Evolutionary conservation across 2,113 vertebrate species (phyloP), one percentile per base, ranked within the genome.

Genomic region (Pelecanus crispus): DNA sequence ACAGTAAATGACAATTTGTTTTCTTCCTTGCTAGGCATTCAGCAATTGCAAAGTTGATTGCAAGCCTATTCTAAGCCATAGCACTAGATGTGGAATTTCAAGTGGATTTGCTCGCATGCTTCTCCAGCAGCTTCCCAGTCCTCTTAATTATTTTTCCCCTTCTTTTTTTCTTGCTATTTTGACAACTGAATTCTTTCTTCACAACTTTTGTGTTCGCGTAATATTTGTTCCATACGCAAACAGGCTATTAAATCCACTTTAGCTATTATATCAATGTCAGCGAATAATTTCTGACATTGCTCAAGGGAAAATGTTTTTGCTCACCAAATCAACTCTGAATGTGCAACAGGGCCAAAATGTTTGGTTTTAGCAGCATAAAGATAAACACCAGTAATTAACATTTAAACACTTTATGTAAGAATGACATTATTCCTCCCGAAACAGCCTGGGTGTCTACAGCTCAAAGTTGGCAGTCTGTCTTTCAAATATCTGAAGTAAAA

Each of bases 351-450:
- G 86, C 77, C 92, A 92, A 89, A 87, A 72, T 0, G 5, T 81
- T 88, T 70, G 56, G 34, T 2, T 91, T 95, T 90, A 77, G 74
- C n/a, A 90, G 66, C 53, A 49, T 59, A 62, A 95, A 93, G 85
- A 92, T 81, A 95, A 97, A 95, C 86, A 94, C 32, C 71, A 84
- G 81, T 62, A 94, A 92, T 77, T 79, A 72, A 52, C 53, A 94
- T 91, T 91, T 84, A 95, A 94, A 58, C 58, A 82, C 78, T 95
- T 97, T 83, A 95, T 87, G 87, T 85, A 94, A 95, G 74, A 89
- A 83, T 95, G 88, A 94, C 94, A 88, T 89, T 92, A 94, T 92
- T 86, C 62, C 20, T 95, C 94, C 93, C 94, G 38, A 45, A 89
- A 95, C 88, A 84, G 73, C 77, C 66, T 66, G 91, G 86, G 88